Conservation (phyloP, 92 coral and sea anemone species). For the Nematostella vectensis region DNA sequence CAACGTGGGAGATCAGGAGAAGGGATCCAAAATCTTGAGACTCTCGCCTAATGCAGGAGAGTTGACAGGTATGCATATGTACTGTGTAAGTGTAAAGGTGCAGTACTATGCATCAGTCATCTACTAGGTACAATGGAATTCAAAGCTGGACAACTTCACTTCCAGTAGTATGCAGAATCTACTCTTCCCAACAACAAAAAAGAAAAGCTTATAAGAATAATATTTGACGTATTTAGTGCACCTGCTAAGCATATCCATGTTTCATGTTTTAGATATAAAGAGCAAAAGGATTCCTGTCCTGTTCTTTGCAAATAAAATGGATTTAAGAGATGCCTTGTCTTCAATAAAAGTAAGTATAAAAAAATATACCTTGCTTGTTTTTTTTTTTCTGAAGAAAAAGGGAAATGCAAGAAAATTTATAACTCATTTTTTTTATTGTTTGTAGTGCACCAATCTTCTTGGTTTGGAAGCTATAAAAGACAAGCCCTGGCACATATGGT, state of each 20-base stretch:
- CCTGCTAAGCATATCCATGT: too few relatives aligned
- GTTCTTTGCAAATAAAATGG: constrained; percentile 96
- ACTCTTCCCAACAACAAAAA: constrained; percentile 1
- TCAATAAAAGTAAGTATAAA: constrained; percentile 54
- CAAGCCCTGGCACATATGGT: constrained; percentile 99
- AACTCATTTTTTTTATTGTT: background rate
- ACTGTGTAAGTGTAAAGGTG: too few relatives aligned
- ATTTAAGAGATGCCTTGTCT: constrained; percentile 71
- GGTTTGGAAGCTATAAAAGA: constrained; percentile 64
- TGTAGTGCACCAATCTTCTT: constrained; percentile 40
- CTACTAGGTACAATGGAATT: too few relatives aligned
- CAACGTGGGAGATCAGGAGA: too few relatives aligned
- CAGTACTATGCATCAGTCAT: too few relatives aligned
- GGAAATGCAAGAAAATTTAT: background rate
- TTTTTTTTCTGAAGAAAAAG: background rate
- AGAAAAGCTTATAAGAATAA: background rate
- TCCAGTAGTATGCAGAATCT: too few relatives aligned
- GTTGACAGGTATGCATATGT: too few relatives aligned
- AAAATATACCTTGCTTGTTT: background rate
- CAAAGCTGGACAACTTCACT: too few relatives aligned
- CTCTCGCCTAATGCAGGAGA: too few relatives aligned
- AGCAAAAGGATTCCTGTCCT: constrained; percentile 70
- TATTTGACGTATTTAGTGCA: too few relatives aligned
- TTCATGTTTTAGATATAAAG: constrained; percentile 46
- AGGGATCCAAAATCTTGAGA: too few relatives aligned